Percentiles rank a stretch among this genome's conserved stretches.
These are phyloP conservation scores for Dipodomys spectabilis DNA, from an alignment of 2,113 vertebrate genomes.

Conservation along the genomic window DNA sequence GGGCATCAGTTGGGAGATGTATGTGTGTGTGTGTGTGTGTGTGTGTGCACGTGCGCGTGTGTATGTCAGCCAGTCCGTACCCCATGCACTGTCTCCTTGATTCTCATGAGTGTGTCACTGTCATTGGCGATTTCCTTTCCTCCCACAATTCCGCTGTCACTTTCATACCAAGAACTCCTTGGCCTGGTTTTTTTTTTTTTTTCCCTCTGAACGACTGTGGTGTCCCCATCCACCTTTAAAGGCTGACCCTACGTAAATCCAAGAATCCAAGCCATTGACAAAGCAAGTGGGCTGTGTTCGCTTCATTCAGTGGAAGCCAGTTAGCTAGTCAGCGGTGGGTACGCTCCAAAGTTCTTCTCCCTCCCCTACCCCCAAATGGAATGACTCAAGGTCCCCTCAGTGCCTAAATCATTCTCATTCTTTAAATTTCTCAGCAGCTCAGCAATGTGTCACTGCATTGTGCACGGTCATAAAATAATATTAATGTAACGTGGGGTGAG, in stretches of 20 bases:
- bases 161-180: rapidly evolving
- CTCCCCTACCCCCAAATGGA: neutral
- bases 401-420: slow-evolving; percentile 71
- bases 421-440: slow-evolving; percentile 66
- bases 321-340: neutral
- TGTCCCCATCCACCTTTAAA: neutral
- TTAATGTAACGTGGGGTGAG: slow-evolving; percentile 54
- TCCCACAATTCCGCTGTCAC: neutral
- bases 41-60: too few species aligned
- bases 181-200: neutral
- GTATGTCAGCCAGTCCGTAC: too few species aligned
- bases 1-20: too few species aligned
- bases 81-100: too few species aligned
- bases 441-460: slow-evolving; percentile 15
- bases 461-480: slow-evolving; percentile 71
- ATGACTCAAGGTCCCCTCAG: slow-evolving; percentile 37
- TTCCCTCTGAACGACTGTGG: neutral
- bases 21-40: too few species aligned
- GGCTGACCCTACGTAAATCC: neutral
- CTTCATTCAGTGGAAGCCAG: neutral
- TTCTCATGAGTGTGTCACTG: neutral
- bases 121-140: neutral
- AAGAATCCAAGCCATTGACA: neutral
- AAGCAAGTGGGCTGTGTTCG: neutral
- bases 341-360: neutral